Evolutionary conservation across 2,113 vertebrate genomes (phyloP).

Genomic region (Phalacrocorax brasilianus): DNA sequence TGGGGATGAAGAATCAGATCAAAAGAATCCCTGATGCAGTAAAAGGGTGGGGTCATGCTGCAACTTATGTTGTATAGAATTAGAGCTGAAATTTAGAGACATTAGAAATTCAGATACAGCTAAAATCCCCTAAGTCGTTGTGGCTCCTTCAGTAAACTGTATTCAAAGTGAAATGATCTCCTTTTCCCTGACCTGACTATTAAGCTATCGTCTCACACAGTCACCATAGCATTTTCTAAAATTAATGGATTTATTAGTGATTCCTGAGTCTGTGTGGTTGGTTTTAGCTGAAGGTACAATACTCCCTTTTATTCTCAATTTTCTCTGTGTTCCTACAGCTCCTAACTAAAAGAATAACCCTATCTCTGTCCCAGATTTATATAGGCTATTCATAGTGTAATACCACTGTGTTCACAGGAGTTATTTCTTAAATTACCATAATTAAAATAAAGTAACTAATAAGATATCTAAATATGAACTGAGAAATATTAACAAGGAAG

Average conservation of each 20-base stretch:
- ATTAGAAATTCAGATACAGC: conserved; percentile 1
- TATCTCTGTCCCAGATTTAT: neutral
- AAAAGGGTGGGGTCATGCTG: neutral
- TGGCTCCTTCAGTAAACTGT: neutral
- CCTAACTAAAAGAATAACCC: neutral
- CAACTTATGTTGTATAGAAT: neutral
- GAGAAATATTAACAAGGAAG: neutral
- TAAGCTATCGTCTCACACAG: neutral
- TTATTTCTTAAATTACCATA: neutral
- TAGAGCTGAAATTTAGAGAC: neutral
- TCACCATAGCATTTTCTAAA: neutral
- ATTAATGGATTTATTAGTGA: neutral
- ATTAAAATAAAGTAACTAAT: neutral
- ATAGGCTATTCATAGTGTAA: neutral
- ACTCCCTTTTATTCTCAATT: neutral
- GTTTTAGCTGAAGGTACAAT: neutral
- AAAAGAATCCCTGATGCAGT: neutral
- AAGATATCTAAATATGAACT: neutral
- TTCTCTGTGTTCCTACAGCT: neutral
- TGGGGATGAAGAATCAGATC: neutral
- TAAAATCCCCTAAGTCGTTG: neutral
- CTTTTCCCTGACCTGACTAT: neutral
- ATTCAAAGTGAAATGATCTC: conserved; percentile 22
- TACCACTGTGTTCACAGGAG: neutral
- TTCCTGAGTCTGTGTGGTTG: neutral